Conservation (phyloP, 2,888 invertebrate genomes). For the Pristionchus maxplancki region DNA sequence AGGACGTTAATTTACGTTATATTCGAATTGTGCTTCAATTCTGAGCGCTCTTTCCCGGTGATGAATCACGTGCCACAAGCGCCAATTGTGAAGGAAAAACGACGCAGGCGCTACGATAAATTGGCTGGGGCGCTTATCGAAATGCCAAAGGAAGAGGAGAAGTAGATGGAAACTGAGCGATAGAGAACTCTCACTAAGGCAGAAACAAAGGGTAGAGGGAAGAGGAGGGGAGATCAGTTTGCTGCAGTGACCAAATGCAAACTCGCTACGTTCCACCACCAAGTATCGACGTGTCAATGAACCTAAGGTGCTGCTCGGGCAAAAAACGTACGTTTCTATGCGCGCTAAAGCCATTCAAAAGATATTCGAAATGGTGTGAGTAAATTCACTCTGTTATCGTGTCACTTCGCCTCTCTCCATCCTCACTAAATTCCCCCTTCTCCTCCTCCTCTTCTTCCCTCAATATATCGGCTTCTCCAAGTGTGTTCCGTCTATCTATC, state of each 20-base stretch:
- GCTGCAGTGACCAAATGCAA: not conserved
- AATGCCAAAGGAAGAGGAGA: not conserved
- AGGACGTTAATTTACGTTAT: not conserved
- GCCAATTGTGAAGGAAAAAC: not conserved
- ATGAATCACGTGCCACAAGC: constrained; percentile 27
- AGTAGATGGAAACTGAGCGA: not conserved
- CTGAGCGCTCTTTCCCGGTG: not conserved
- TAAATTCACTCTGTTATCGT: constrained; percentile 30
- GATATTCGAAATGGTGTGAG: not conserved
- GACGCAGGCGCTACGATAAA: not conserved
- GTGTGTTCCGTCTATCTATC: constrained; percentile 46
- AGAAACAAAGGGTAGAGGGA: not conserved
- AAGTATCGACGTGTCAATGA: constrained; percentile 19
- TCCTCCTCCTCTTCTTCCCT: not conserved
- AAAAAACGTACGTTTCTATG: not conserved
- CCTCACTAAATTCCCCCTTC: constrained; percentile 31
- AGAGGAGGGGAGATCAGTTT: constrained; percentile 5
- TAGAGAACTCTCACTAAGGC: not conserved
- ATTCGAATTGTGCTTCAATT: not conserved
- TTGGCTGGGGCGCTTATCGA: not conserved
- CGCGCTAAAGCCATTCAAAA: not conserved
- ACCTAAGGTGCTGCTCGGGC: constrained; percentile 23
- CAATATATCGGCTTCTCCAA: constrained; percentile 39
- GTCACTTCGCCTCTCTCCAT: constrained; percentile 25
- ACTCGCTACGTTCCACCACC: constrained; percentile 35